phyloP scores from a whole-genome alignment of 53 echinoderm and acorn worm genomes.

The Temnopleurus reevesii region DNA sequence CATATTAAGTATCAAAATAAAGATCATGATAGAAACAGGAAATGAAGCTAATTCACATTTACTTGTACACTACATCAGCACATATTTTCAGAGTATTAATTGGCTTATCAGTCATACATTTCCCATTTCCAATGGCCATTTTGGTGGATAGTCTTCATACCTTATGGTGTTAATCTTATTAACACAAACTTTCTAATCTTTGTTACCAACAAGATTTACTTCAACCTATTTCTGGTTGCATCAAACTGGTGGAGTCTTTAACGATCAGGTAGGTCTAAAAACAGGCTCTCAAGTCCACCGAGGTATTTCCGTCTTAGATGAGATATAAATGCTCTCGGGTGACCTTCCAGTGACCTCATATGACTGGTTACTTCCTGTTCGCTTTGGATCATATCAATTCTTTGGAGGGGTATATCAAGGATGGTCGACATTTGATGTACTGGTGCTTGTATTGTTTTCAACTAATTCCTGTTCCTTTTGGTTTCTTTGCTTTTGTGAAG shows the following conservation, averaged over 20 bases:
- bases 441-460: neutral
- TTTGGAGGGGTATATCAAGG: neutral
- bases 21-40: no score
- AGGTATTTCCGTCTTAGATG: conserved; percentile 33
- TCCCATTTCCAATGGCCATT: no score
- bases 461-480: neutral
- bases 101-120: no score
- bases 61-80: no score
- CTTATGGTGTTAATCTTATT: no score
- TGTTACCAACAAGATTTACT: no score
- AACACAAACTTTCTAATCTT: no score
- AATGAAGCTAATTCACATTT: no score
- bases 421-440: neutral
- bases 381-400: neutral
- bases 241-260: neutral
- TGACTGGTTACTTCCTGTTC: conserved; percentile 17
- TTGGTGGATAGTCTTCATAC: no score
- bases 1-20: no score
- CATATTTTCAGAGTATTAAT: no score
- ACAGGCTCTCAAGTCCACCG: conserved; percentile 36
- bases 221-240: neutral
- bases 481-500: no score
- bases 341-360: conserved; percentile 15
- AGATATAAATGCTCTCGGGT: conserved; percentile 20
- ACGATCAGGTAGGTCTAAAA: neutral